These are phyloP conservation scores for Nibea albiflora DNA, from an alignment of 2,113 vertebrate species.

Conservation along the genomic window DNA sequence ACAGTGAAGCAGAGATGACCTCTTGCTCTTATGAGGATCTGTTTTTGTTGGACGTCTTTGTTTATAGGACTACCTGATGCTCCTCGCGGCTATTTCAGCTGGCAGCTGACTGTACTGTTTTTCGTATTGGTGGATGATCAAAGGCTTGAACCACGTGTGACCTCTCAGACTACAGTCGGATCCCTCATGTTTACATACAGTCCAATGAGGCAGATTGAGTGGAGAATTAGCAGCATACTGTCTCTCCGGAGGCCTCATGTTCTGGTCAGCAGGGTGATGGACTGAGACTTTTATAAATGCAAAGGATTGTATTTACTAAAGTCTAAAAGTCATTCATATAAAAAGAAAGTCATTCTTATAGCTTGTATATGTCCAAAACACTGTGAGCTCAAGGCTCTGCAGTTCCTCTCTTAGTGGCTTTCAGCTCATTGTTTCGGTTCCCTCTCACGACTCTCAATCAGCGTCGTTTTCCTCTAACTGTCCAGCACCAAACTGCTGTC, in stretches of 20 bases:
- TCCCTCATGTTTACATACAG: slow-evolving; percentile 33
- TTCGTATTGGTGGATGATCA: slow-evolving; percentile 44
- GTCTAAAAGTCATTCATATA: background rate
- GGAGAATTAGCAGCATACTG: slow-evolving; percentile 21
- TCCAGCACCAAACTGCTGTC: too few relatives aligned
- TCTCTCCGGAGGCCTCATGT: background rate
- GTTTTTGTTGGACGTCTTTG: slow-evolving; percentile 1
- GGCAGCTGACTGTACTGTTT: slow-evolving; percentile 33
- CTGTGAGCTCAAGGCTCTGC: too few relatives aligned
- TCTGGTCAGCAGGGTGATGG: background rate
- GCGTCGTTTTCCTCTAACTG: too few relatives aligned
- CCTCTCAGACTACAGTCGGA: slow-evolving; percentile 24
- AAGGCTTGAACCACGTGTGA: slow-evolving; percentile 52
- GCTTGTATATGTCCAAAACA: background rate
- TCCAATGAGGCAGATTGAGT: slow-evolving; percentile 21
- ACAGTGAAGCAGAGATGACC: background rate
- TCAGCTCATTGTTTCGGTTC: too few relatives aligned
- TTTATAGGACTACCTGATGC: slow-evolving; percentile 16
- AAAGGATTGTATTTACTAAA: background rate
- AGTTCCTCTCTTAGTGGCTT: too few relatives aligned
- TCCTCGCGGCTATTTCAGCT: background rate
- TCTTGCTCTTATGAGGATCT: background rate
- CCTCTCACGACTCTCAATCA: too few relatives aligned
- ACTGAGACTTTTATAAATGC: background rate
- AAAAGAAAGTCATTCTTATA: background rate